Conservation (phyloP, 2,797 vertebrate genomes). For the Fundulus diaphanus region DNA sequence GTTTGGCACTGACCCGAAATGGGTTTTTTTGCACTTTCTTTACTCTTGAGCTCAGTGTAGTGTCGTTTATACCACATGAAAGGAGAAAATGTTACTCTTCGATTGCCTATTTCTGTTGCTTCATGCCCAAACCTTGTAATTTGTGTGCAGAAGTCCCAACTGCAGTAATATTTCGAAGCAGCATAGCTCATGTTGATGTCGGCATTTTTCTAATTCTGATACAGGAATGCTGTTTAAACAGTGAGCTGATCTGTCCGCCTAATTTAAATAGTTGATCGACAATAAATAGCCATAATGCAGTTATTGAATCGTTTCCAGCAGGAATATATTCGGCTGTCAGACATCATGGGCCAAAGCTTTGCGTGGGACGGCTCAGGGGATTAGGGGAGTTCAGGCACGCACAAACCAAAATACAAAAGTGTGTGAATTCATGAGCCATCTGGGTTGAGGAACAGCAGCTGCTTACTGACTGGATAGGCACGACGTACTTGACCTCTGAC, state of each 20-base stretch:
- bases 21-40: background rate
- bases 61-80: background rate
- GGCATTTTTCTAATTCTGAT: background rate
- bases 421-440: constrained; percentile 41
- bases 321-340: background rate
- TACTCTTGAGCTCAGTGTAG: background rate
- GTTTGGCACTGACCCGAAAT: background rate
- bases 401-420: constrained; percentile 12
- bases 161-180: background rate
- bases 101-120: background rate
- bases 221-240: background rate
- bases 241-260: background rate
- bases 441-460: constrained; percentile 60
- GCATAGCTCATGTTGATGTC: background rate
- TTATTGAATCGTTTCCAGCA: background rate
- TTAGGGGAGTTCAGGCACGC: constrained; percentile 28
- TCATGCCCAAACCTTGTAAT: background rate
- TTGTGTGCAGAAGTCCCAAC: background rate
- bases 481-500: constrained; percentile 47
- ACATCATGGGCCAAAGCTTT: constrained; percentile 7
- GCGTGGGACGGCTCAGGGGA: constrained; percentile 18
- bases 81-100: background rate
- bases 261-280: background rate
- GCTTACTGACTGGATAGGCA: constrained; percentile 30
- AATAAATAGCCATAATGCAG: background rate